Evolutionary conservation across 2,113 vertebrate species (phyloP).

Genomic region (Rhinopomastus cyanomelas): DNA sequence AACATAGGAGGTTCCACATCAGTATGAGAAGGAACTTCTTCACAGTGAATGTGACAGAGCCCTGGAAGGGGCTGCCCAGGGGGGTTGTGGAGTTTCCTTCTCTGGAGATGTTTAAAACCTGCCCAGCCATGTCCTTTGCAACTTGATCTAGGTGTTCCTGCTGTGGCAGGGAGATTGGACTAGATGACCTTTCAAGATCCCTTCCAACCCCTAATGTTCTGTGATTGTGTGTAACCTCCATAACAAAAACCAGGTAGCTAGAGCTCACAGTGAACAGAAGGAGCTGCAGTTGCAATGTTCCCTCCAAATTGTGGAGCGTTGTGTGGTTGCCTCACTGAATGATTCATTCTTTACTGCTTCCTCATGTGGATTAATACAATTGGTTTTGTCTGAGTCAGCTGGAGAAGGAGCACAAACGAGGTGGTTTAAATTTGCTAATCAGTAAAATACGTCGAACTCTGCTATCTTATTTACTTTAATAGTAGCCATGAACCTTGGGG

Average conservation of each 20-base stretch:
- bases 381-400: conserved; percentile 10
- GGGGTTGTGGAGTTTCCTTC: too few relatives aligned
- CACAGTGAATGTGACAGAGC: too few relatives aligned
- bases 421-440: background rate
- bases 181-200: too few relatives aligned
- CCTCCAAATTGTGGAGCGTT: conserved; percentile 31
- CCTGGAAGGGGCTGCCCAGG: too few relatives aligned
- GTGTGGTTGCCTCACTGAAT: background rate
- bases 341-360: conserved; percentile 1
- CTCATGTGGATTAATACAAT: background rate
- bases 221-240: too few relatives aligned
- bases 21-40: too few relatives aligned
- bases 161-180: too few relatives aligned
- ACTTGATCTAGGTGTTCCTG: too few relatives aligned
- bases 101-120: too few relatives aligned
- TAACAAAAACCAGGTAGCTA: background rate
- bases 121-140: too few relatives aligned
- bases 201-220: too few relatives aligned
- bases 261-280: background rate
- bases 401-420: background rate
- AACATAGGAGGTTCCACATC: too few relatives aligned
- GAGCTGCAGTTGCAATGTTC: conserved; percentile 25
- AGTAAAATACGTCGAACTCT: background rate
- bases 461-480: background rate
- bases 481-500: background rate